These are phyloP conservation scores for Sarcoramphus papa DNA, from an alignment of 2,797 vertebrate species.

Conservation along the genomic window DNA sequence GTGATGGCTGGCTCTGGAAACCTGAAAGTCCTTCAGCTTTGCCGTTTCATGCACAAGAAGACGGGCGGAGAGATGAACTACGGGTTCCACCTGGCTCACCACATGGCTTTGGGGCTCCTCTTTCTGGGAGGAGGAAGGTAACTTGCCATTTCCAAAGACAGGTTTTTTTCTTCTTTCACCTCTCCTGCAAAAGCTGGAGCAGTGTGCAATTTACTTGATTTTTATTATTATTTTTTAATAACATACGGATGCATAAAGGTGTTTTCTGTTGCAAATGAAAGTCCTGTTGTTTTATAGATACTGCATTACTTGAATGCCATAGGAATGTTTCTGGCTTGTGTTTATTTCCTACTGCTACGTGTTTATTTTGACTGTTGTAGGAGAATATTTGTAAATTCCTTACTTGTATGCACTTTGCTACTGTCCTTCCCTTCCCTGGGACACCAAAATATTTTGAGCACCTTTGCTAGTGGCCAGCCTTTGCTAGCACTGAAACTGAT, in stretches of 20 bases:
- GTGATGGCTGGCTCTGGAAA: slow-evolving; percentile 96
- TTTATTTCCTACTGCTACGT: not conserved
- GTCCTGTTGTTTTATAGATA: not conserved
- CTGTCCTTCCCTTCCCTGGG: not conserved
- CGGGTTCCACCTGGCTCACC: slow-evolving; percentile 96
- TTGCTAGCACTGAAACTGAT: not conserved
- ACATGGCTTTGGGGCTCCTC: slow-evolving; percentile 95
- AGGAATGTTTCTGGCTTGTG: not conserved
- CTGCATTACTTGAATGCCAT: not conserved
- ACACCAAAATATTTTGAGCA: not conserved
- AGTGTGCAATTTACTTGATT: not conserved
- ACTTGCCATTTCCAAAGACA: not conserved
- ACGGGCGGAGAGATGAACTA: slow-evolving; percentile 97
- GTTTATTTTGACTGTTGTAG: not conserved
- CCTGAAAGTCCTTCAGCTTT: slow-evolving; percentile 92
- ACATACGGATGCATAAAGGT: fast-evolving
- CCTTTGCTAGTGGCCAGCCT: not conserved
- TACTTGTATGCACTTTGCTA: not conserved
- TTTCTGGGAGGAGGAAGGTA: slow-evolving; percentile 96
- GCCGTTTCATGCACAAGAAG: slow-evolving; percentile 94
- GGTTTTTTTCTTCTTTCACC: not conserved
- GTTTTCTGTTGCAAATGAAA: not conserved
- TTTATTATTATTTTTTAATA: not conserved
- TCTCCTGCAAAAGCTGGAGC: not conserved
- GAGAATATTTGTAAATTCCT: not conserved